phyloP scores from a whole-genome alignment of 2,113 vertebrate genomes.

The Chionodraco myersi region DNA sequence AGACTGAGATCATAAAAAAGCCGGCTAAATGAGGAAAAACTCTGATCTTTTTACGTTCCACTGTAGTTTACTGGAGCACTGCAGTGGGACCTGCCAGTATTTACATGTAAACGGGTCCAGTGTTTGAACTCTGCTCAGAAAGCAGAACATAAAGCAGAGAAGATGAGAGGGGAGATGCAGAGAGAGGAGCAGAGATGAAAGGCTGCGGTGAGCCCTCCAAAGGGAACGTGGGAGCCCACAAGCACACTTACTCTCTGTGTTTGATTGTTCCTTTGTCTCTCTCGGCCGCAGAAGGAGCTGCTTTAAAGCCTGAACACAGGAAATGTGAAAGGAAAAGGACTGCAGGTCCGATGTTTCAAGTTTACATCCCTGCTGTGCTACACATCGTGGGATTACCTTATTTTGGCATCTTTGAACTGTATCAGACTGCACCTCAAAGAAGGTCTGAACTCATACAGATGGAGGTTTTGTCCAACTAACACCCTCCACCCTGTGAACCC shows the following conservation, averaged over 20 bases:
- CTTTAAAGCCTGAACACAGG: slow-evolving; percentile 56
- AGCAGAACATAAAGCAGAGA: slow-evolving; percentile 79
- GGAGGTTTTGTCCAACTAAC: slow-evolving; percentile 18
- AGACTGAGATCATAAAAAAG: slow-evolving; percentile 13
- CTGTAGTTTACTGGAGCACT: slow-evolving; percentile 67
- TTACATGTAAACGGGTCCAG: slow-evolving; percentile 75
- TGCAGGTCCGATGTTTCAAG: slow-evolving; percentile 46
- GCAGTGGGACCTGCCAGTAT: slow-evolving; percentile 71
- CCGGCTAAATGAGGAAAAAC: slow-evolving; percentile 8
- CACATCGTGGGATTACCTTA: slow-evolving; percentile 34
- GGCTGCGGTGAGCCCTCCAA: slow-evolving; percentile 70
- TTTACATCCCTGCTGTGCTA: slow-evolving; percentile 38
- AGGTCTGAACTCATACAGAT: slow-evolving; percentile 40
- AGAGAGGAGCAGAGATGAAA: slow-evolving; percentile 74
- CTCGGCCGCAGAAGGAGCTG: slow-evolving; percentile 58
- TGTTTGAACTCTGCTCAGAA: slow-evolving; percentile 77
- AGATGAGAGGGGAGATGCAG: slow-evolving; percentile 74
- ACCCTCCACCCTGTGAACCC: slow-evolving; percentile 11
- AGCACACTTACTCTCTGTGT: slow-evolving; percentile 70
- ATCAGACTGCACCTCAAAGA: slow-evolving; percentile 24
- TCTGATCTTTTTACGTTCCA: slow-evolving; percentile 60
- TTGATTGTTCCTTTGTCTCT: slow-evolving; percentile 79
- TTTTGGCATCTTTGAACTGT: slow-evolving; percentile 36
- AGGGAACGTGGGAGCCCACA: slow-evolving; percentile 69
- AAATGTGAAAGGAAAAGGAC: slow-evolving; percentile 47